Base-by-base conservation (phyloP, 2,888 invertebrate genomes). In the Diarsia mendica region DNA sequence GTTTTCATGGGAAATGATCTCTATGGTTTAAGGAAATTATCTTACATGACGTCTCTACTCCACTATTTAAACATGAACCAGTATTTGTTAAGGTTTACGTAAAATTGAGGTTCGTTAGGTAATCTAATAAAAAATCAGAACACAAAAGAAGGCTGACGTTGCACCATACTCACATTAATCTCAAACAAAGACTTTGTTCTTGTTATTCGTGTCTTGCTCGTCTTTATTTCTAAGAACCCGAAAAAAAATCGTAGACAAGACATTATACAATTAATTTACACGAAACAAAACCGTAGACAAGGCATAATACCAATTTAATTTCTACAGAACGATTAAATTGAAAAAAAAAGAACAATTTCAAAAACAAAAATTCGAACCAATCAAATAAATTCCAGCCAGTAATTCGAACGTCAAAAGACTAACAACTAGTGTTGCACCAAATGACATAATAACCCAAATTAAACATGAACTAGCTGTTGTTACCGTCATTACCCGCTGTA, bases 371-470 rank as follows among this genome's bases (percentile, higher is more conserved):
- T 60, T 72, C 61, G 23, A 66, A 58, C 67, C 23, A 67, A 71
- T 80, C 48, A 73, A 79, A 68, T 58, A 72, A 63, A 44, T 70
- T 75, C 53, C 69, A 3, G 44, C 44, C 75, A 74, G 46, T 72
- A 82, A 58, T 82, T 63, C 58, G 60, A 58, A 77, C 85, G 78
- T 79, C 77, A 85, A 87, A 89, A 86, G 84, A 82, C 83, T 83
- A 84, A 83, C 84, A 77, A 85, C 83, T 71, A 69, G 75, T 77
- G 79, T 77, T 84, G 82, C 85, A 82, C 88, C 81, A 92, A 93
- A 94, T 94, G 95, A 94, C 95, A 95, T 95, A 94, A 95, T 95
- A 96, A 96, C 95, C 95, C 92, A 96, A 94, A 95, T 95, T 93
- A 93, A 89, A 71, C 91, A 89, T 90, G 89, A 90, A 94, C 92